Conservation (phyloP, 2,888 invertebrate species). For the Pheosia gnoma region DNA sequence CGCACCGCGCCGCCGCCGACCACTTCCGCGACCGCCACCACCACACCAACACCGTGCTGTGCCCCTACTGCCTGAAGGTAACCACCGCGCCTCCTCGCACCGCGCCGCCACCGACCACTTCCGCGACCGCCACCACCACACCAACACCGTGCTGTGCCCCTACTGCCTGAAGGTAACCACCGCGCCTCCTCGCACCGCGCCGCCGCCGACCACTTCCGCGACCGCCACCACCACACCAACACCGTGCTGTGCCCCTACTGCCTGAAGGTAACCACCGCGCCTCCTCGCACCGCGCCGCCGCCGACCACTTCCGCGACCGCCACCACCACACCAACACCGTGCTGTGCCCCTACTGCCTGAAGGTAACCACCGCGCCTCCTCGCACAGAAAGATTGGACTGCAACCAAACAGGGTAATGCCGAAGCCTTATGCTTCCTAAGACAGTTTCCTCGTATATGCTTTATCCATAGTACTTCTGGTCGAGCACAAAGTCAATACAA, state of each 20-base stretch:
- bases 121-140: conserved; percentile 87
- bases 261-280: conserved; percentile 91
- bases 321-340: conserved; percentile 88
- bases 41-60: conserved; percentile 87
- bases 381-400: too few species aligned
- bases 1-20: conserved; percentile 91
- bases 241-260: conserved; percentile 93
- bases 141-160: conserved; percentile 90
- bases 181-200: conserved; percentile 93
- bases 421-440: too few species aligned
- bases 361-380: conserved; percentile 65
- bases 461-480: too few species aligned
- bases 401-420: too few species aligned
- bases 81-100: conserved; percentile 92
- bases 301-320: conserved; percentile 90
- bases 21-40: conserved; percentile 91
- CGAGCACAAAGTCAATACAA: too few species aligned
- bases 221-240: conserved; percentile 86
- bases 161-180: conserved; percentile 92
- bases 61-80: conserved; percentile 93
- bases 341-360: conserved; percentile 94
- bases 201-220: conserved; percentile 91
- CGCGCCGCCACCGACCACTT: conserved; percentile 92
- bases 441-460: too few species aligned
- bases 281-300: conserved; percentile 91